Evolutionary conservation across 2,113 vertebrate species (phyloP).

Genomic region (Microcebus ravelobensis): DNA sequence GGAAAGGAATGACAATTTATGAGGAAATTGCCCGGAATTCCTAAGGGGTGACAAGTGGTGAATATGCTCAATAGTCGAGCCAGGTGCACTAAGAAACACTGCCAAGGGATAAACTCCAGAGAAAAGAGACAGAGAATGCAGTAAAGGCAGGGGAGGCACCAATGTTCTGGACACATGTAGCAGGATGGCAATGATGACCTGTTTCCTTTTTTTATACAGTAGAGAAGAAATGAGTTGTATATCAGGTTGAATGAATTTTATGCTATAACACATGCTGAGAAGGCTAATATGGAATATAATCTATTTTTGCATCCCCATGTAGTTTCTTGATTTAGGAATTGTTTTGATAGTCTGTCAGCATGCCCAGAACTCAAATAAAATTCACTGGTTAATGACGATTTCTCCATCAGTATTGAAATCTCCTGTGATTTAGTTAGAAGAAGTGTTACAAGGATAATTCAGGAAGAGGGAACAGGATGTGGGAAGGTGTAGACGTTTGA

Average conservation of each 20-base stretch:
- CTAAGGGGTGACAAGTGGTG: background rate
- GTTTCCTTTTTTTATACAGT: background rate
- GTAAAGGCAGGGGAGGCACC: background rate
- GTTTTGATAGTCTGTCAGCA: background rate
- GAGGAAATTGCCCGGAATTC: background rate
- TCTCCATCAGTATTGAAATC: background rate
- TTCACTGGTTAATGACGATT: background rate
- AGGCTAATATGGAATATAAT: background rate
- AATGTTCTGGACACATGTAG: background rate
- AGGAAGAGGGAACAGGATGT: background rate
- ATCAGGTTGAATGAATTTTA: background rate
- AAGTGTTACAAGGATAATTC: background rate
- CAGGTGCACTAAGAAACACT: background rate
- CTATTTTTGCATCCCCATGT: background rate
- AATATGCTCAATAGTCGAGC: background rate
- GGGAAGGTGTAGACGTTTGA: background rate
- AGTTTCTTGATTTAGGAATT: background rate
- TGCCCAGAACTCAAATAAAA: constrained; percentile 9
- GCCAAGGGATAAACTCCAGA: background rate
- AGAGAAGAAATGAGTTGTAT: background rate
- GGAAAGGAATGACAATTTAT: background rate
- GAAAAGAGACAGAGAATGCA: background rate
- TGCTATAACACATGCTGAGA: background rate
- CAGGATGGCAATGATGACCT: background rate
- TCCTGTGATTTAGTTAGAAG: background rate